Base-by-base conservation (phyloP, 1,140 invertebrate genomes). In the Orussus abietinus region DNA sequence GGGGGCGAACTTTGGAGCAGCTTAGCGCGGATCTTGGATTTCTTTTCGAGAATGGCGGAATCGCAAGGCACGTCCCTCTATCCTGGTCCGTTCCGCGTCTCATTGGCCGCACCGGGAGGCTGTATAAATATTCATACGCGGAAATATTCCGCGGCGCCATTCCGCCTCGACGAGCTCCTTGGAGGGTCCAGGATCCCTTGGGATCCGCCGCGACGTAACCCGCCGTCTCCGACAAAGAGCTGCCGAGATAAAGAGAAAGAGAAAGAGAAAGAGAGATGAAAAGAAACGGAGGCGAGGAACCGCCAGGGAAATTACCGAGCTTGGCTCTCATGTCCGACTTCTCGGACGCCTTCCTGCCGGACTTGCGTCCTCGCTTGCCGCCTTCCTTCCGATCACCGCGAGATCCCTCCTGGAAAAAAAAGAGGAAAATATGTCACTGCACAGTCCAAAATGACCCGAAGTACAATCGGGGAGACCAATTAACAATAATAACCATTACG, bases 291-390 rank as follows among this genome's bases (percentile, higher is more conserved):
- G 5, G 12, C 15, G 18, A 31, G 12, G n/a, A 20, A 1, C 26
- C 22, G 0, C 13, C 9, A n/a, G n/a, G n/a, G 5, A 14, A 13
- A 56, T 72, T 72, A 90, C 88, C 88, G 49, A 96, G 78, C 80
- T 95, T 96, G 22, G 90, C 89, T 78, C 90, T 92, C 77, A 93
- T 89, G 73, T 96, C 92, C 64, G 91, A 81, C 77, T 92, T 96
- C 55, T 92, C 87, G 50, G 83, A 80, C 49, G 85, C 83, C 75
- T 91, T 92, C 60, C 88, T 82, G 53, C 88, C 86, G 43, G 90
- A 87, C 67, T 92, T 89, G 55, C 92, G 82, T 63, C 92, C 92
- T 55, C 91, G 82, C 68, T 90, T 88, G 51, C 85, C 83, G 47
- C 83, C 79, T 72, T 90, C 87, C 67, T 86, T 87, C 49, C 85